Conservation (phyloP, 2,797 vertebrate species). For the Todus mexicanus region DNA sequence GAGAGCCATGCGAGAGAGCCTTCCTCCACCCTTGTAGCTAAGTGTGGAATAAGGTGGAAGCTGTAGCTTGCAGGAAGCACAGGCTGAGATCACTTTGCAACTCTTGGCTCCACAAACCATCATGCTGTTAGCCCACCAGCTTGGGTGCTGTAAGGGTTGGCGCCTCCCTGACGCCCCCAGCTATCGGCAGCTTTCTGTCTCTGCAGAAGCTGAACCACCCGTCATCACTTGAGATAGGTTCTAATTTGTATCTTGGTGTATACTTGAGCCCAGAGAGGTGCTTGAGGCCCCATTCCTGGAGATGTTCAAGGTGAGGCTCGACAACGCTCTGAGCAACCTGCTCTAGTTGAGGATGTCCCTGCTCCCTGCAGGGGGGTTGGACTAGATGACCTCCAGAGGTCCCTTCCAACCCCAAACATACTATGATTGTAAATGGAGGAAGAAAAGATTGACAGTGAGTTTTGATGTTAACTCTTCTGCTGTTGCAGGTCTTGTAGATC, state of each 20-base stretch:
- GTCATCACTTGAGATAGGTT: background rate
- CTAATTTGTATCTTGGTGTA: background rate
- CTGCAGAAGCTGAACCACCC: background rate
- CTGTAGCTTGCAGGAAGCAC: background rate
- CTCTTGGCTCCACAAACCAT: background rate
- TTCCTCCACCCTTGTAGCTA: background rate
- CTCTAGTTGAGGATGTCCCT: too few relatives aligned
- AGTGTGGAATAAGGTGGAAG: background rate
- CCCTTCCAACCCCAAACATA: too few relatives aligned
- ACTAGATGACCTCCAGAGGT: too few relatives aligned
- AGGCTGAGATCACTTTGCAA: background rate
- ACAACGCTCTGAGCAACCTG: too few relatives aligned
- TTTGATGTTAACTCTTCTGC: background rate
- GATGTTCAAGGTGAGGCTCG: too few relatives aligned
- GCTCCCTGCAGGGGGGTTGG: too few relatives aligned
- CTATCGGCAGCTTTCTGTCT: background rate
- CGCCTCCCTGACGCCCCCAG: accelerated
- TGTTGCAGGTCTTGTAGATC: background rate
- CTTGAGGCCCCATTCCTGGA: too few relatives aligned
- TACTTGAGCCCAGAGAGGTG: too few relatives aligned
- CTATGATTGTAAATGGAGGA: background rate
- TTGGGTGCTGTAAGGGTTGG: background rate
- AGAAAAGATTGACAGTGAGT: background rate
- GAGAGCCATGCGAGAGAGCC: background rate
- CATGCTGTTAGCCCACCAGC: background rate